Conservation (phyloP, 2,888 invertebrate species). For the Drosophila gaucha region DNA sequence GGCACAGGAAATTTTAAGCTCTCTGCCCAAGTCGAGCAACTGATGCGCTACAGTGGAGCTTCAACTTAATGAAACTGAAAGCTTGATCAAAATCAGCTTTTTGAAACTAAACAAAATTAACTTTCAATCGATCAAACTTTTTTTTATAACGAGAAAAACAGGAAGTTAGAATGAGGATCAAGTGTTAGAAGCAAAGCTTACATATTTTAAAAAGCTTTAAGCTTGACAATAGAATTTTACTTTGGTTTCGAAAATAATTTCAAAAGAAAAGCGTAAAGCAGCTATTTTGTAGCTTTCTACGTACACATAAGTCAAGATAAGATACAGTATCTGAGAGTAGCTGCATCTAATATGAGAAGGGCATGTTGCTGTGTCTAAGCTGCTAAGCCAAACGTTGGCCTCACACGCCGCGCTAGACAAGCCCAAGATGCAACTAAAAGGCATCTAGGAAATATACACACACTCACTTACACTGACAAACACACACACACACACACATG, state of each 20-base stretch:
- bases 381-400: conserved; percentile 39
- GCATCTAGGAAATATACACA: conserved; percentile 64
- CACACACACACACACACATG: conserved; percentile 35
- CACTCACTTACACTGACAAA: conserved; percentile 34
- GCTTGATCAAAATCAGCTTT: not conserved
- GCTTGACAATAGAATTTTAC: not conserved
- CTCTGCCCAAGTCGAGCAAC: conserved; percentile 37
- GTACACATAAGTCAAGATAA: not conserved
- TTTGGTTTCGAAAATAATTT: not conserved
- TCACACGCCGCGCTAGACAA: conserved; percentile 62
- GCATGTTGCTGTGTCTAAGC: conserved; percentile 25
- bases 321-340: not conserved
- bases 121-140: too few species aligned
- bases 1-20: conserved; percentile 32
- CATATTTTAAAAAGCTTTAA: too few species aligned
- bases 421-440: conserved; percentile 56
- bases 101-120: too few species aligned
- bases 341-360: conserved; percentile 17
- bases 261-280: not conserved
- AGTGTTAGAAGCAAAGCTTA: too few species aligned
- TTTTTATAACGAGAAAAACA: too few species aligned
- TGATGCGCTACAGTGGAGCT: conserved; percentile 52
- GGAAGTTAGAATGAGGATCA: not conserved
- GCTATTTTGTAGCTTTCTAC: not conserved
- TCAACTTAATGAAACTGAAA: not conserved